Conservation (phyloP, 2,888 invertebrate species). For the Drosophila birchii region DNA sequence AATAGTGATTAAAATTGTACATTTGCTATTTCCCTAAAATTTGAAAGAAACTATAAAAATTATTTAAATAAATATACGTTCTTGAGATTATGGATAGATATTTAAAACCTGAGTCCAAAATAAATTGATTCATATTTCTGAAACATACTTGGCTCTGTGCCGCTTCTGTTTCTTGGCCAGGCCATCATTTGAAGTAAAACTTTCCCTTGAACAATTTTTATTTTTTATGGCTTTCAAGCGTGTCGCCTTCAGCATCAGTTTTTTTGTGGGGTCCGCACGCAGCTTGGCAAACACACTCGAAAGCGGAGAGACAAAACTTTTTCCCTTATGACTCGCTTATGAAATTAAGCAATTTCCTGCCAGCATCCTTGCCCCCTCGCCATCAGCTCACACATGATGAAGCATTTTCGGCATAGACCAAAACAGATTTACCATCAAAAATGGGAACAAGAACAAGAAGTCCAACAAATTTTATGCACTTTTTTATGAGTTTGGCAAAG, state of each 20-base stretch:
- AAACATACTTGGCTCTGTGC: constrained; percentile 12
- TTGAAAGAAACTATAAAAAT: not conserved
- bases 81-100: not conserved
- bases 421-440: constrained; percentile 61
- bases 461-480: constrained; percentile 65
- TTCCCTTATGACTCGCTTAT: constrained; percentile 75
- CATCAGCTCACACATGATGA: constrained; percentile 55
- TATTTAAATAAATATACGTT: too few relatives aligned
- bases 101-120: not conserved
- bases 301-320: constrained; percentile 54
- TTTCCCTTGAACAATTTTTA: constrained; percentile 56
- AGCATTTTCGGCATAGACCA: constrained; percentile 59
- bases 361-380: not conserved
- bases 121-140: not conserved
- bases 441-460: constrained; percentile 34
- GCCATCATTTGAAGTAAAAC: constrained; percentile 44
- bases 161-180: constrained; percentile 24
- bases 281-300: constrained; percentile 53
- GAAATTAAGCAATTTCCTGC: constrained; percentile 73
- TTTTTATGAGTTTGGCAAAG: constrained; percentile 70
- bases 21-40: not conserved
- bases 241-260: constrained; percentile 48
- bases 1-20: not conserved
- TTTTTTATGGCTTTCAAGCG: constrained; percentile 75
- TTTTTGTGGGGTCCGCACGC: constrained; percentile 41